Percentiles rank a stretch among this genome's conserved stretches.
Conservation (phyloP, 2,113 vertebrate species). For the Morone saxatilis region DNA sequence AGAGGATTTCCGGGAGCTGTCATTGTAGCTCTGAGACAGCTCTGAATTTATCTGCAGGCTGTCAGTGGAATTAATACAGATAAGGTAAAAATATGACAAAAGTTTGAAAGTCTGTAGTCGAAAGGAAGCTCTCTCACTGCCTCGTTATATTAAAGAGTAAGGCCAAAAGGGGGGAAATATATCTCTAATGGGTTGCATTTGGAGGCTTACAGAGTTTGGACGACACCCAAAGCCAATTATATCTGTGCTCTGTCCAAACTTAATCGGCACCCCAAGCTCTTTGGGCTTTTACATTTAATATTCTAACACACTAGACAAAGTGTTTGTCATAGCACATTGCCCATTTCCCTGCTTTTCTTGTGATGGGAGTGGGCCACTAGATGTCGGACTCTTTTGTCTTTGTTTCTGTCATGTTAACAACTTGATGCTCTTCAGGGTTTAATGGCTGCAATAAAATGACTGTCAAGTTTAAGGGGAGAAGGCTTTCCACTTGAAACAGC, state of each 20-base stretch:
- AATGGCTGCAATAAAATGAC: constrained; percentile 70
- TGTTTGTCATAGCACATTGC: constrained; percentile 55
- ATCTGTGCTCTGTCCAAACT: constrained; percentile 73
- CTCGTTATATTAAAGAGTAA: constrained; percentile 70
- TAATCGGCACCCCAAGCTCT: constrained; percentile 70
- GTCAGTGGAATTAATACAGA: constrained; percentile 84
- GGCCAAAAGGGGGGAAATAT: constrained; percentile 58
- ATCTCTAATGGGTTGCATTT: constrained; percentile 75
- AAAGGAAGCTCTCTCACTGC: constrained; percentile 68
- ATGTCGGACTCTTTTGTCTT: constrained; percentile 41
- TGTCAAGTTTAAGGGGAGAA: constrained; percentile 58
- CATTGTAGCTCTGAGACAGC: constrained; percentile 74
- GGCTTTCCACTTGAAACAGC: constrained; percentile 41
- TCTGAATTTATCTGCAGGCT: constrained; percentile 82
- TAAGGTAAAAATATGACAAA: constrained; percentile 81
- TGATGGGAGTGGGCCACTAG: constrained; percentile 25
- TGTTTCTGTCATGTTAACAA: constrained; percentile 70
- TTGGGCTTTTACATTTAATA: constrained; percentile 64
- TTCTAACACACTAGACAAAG: constrained; percentile 39
- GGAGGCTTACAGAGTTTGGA: constrained; percentile 67
- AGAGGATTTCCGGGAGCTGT: constrained; percentile 77
- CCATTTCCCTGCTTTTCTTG: constrained; percentile 10
- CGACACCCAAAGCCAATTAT: constrained; percentile 75
- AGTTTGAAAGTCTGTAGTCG: constrained; percentile 76
- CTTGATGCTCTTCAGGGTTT: constrained; percentile 64